Evolutionary conservation across 2,113 vertebrate genomes (phyloP).

Genomic region (Bombycilla garrulus): DNA sequence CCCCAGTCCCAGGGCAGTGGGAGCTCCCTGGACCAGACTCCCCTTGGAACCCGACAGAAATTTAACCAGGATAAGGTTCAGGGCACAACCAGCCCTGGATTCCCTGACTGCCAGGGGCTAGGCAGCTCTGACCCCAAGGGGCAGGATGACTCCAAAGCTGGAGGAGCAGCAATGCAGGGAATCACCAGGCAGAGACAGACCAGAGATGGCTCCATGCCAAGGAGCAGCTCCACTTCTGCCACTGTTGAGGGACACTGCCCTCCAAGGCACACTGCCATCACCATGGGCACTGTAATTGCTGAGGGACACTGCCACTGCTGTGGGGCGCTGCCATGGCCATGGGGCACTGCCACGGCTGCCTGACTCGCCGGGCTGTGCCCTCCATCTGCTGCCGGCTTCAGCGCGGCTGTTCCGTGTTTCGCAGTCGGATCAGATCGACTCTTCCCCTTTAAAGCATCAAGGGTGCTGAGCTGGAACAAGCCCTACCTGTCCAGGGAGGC

Average conservation of each 20-base stretch:
- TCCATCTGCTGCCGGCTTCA: conserved; percentile 41
- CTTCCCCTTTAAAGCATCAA: background rate
- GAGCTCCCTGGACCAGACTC: background rate
- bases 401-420: background rate
- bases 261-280: background rate
- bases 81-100: background rate
- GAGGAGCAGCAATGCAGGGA: background rate
- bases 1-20: background rate
- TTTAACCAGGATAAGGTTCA: background rate
- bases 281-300: rapidly evolving
- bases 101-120: background rate
- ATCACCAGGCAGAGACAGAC: background rate
- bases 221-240: background rate
- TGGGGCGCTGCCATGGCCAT: background rate
- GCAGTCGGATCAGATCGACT: background rate
- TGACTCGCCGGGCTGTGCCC: background rate
- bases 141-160: background rate
- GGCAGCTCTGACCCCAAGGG: background rate
- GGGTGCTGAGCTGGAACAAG: background rate
- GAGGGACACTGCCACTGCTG: background rate
- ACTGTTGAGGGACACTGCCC: background rate
- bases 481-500: background rate
- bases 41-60: background rate
- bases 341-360: background rate
- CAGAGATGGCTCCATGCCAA: rapidly evolving